Evolutionary conservation across 2,797 vertebrate genomes (phyloP), one percentile per base, ranked within the genome.

Genomic region (Cephalopachus bancanus): DNA sequence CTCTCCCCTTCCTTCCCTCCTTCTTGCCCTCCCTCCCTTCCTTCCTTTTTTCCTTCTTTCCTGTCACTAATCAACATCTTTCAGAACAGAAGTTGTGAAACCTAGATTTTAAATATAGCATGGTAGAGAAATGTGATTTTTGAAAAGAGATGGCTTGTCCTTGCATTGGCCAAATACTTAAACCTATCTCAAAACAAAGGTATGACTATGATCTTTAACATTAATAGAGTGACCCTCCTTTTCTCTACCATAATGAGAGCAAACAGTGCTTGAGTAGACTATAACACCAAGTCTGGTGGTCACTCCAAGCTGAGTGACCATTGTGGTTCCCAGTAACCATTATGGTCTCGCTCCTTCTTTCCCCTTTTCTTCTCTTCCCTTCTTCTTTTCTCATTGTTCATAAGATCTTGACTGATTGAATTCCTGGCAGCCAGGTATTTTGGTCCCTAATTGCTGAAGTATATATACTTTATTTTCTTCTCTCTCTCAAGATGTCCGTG

Each of bases 31-130:
- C 4, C 1, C 0, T 24, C 4, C 8, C 7, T 24, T 6, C 11
- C 64, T 20, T 53, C 3, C 59, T 19, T n/a, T 19, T 62, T 33
- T 2, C 1, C 10, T 37, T 10, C 8, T 4, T 51, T 28, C 24
- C 10, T 8, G 8, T 83, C 30, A 51, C 30, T 83, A 24, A 33
- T 64, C 49, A 80, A 20, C 7, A 51, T 74, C 28, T 94, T 97
- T 88, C 69, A 87, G 62, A 92, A 83, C 28, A 83, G 9, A 91
- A 49, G 79, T 20, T 67, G 76, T 65, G 84, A 92, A 93, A 71
- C 28, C 53, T 75, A 59, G 24, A 33, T 88, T 53, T 95, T 95
- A 85, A 90, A 71, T 64, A 88, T 20, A 90, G 30, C 20, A 15
- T 49, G n/a, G 53, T 33, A 75, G 80, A 94, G 80, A 78, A 62